Evolutionary conservation across 2,113 vertebrate species (phyloP).

Genomic region (Synodontis membranacea): DNA sequence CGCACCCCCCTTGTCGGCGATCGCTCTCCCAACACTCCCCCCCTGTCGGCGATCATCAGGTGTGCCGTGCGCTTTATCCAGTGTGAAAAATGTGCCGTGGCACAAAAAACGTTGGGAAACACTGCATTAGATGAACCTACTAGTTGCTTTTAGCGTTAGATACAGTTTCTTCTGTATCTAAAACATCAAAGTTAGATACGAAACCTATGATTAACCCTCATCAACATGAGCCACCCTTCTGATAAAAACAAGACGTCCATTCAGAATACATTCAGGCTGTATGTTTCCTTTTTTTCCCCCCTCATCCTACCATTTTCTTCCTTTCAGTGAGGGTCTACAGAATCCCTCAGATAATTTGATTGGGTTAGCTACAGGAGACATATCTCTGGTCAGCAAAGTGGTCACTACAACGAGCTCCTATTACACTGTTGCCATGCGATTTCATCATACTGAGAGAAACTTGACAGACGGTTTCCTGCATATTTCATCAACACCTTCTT

Average conservation of each 20-base stretch:
- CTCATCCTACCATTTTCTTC: slow-evolving; percentile 37
- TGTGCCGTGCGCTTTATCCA: too few species aligned
- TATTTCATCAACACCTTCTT: slow-evolving; percentile 49
- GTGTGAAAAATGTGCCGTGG: too few species aligned
- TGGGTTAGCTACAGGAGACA: slow-evolving; percentile 60
- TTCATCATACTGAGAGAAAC: slow-evolving; percentile 72
- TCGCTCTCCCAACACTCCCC: too few species aligned
- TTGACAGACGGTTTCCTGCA: slow-evolving; percentile 69
- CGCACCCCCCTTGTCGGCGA: too few species aligned
- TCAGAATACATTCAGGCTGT: slow-evolving; percentile 24
- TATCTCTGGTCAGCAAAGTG: slow-evolving; percentile 62
- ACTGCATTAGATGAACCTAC: not conserved
- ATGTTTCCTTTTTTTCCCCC: slow-evolving; percentile 36
- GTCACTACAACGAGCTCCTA: slow-evolving; percentile 66
- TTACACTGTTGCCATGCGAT: slow-evolving; percentile 66
- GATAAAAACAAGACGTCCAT: slow-evolving; percentile 20
- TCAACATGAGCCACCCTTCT: not conserved
- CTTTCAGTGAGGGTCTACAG: slow-evolving; percentile 19
- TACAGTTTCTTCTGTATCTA: not conserved
- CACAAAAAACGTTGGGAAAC: too few species aligned
- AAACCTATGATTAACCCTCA: not conserved
- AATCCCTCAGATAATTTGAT: slow-evolving; percentile 54
- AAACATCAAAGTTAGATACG: not conserved
- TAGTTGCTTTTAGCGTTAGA: not conserved
- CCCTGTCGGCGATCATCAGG: too few species aligned